Conservation (phyloP, 2,113 vertebrate species). For the Vimba vimba region DNA sequence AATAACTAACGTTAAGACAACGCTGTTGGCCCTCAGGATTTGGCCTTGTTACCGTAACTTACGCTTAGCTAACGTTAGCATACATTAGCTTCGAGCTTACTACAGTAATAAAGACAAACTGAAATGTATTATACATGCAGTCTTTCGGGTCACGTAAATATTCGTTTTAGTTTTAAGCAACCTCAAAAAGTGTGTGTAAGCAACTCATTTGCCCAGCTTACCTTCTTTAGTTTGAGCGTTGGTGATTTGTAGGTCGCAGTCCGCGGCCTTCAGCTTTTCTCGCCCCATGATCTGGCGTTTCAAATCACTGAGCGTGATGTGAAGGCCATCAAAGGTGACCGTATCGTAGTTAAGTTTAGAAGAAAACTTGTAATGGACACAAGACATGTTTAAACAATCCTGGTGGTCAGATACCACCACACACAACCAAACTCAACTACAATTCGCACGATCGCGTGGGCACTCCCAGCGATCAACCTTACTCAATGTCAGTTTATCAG, state of each 20-base stretch:
- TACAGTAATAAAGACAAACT: background rate
- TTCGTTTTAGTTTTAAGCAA: background rate
- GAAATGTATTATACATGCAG: background rate
- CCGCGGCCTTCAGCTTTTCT: conserved; percentile 90
- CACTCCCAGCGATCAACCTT: conserved; percentile 27
- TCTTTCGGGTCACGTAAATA: background rate
- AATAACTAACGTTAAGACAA: background rate
- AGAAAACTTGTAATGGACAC: conserved; percentile 97
- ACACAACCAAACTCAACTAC: conserved; percentile 61
- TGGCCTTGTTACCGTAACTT: background rate
- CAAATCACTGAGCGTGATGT: conserved; percentile 91
- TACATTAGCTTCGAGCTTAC: background rate
- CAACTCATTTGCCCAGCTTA: conserved; percentile 56
- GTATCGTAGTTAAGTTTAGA: conserved; percentile 97
- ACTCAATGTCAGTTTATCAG: conserved; percentile 22
- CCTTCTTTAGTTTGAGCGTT: conserved; percentile 97
- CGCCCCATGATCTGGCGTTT: conserved; percentile 96
- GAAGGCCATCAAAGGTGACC: conserved; percentile 91
- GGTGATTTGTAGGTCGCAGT: conserved; percentile 96
- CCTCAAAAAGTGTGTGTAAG: background rate
- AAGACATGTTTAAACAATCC: conserved; percentile 81
- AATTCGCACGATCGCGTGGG: conserved; percentile 12
- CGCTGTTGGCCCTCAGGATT: too few species aligned
- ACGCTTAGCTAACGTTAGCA: background rate
- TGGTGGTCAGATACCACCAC: conserved; percentile 32